Evolutionary conservation across 2,888 invertebrate genomes (phyloP).

Genomic region (Xanthorhoe designata): DNA sequence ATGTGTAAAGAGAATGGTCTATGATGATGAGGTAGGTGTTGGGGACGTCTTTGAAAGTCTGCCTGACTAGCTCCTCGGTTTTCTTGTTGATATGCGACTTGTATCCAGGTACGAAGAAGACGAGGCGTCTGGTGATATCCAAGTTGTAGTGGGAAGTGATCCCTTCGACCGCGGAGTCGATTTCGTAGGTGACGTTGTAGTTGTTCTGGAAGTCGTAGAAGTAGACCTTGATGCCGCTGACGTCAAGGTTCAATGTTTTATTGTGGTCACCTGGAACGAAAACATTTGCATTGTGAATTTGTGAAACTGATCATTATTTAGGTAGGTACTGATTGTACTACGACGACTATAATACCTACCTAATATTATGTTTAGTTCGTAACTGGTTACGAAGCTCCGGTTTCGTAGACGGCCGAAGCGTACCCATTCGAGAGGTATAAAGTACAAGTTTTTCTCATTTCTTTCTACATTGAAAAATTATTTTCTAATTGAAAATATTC

Average conservation of each 20-base stretch:
- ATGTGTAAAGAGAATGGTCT: slow-evolving; percentile 75
- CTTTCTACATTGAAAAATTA: too few species aligned
- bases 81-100: slow-evolving; percentile 72
- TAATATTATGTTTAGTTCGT: too few species aligned
- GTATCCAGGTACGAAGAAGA: slow-evolving; percentile 78
- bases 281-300: too few species aligned
- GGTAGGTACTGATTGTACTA: too few species aligned
- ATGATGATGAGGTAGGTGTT: slow-evolving; percentile 73
- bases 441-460: too few species aligned
- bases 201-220: slow-evolving; percentile 79
- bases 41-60: slow-evolving; percentile 68
- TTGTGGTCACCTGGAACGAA: slow-evolving; percentile 71
- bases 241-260: slow-evolving; percentile 61
- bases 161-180: slow-evolving; percentile 62
- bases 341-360: too few species aligned
- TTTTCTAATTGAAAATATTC: too few species aligned
- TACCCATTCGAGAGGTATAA: too few species aligned
- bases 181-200: slow-evolving; percentile 64
- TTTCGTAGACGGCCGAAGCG: too few species aligned
- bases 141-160: slow-evolving; percentile 66
- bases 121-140: slow-evolving; percentile 66
- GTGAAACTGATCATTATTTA: too few species aligned
- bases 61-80: slow-evolving; percentile 68
- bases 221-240: slow-evolving; percentile 67
- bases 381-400: too few species aligned